These are phyloP conservation scores for Strigops habroptila DNA, from an alignment of 2,113 vertebrate species.

Conservation along the genomic window DNA sequence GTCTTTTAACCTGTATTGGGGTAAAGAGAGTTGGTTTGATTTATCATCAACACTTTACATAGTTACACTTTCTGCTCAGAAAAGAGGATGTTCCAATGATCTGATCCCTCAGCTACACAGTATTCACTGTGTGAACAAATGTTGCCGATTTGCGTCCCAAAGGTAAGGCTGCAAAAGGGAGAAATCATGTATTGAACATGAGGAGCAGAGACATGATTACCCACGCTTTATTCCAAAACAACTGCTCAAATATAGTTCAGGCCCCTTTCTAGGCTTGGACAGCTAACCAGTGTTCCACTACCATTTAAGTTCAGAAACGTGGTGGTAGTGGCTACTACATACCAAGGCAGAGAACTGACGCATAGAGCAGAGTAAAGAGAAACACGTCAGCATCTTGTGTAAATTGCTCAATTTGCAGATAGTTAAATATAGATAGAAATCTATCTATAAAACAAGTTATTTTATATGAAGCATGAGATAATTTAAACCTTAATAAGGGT, in stretches of 20 bases:
- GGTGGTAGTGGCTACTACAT: background rate
- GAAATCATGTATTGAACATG: rapidly evolving
- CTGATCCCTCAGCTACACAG: background rate
- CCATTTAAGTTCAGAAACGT: background rate
- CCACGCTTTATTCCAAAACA: background rate
- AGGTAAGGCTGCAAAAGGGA: background rate
- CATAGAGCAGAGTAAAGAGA: background rate
- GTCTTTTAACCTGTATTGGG: background rate
- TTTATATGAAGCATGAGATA: background rate
- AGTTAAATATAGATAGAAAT: background rate
- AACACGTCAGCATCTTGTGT: background rate
- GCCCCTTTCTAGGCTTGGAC: background rate
- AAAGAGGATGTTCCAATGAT: background rate
- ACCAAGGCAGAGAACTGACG: background rate
- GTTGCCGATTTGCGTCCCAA: background rate
- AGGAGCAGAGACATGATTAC: background rate
- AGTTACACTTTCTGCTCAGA: background rate
- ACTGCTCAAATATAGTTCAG: background rate
- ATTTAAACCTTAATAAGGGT: background rate
- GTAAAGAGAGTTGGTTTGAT: background rate
- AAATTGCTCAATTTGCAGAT: background rate
- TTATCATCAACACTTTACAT: background rate
- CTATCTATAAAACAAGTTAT: background rate
- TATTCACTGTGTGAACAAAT: background rate
- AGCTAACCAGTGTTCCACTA: background rate